phyloP scores from a whole-genome alignment of 1,140 invertebrate genomes.

The Trachelipus rathkii region DNA sequence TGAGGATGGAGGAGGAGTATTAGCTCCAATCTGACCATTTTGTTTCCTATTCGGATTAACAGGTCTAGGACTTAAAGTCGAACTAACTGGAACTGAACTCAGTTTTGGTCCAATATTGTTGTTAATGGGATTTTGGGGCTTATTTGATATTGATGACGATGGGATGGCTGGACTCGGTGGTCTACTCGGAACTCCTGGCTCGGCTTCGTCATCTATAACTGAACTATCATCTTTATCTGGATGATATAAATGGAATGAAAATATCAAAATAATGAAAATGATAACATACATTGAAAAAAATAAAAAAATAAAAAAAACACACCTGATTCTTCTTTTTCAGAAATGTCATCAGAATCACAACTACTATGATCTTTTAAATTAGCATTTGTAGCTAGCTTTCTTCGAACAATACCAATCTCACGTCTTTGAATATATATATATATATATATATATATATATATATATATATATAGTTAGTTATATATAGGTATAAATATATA shows the following conservation, averaged over 20 bases:
- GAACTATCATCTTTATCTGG: constrained; percentile 38
- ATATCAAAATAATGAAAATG: neutral
- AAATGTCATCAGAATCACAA: constrained; percentile 37
- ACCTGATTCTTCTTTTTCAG: constrained; percentile 39
- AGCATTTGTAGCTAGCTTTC: constrained; percentile 50
- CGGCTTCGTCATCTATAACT: constrained; percentile 38
- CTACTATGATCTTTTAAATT: constrained; percentile 26
- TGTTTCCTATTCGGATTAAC: neutral
- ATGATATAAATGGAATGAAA: neutral
- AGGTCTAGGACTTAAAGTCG: constrained; percentile 16
- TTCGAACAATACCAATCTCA: constrained; percentile 52
- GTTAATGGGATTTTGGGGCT: neutral
- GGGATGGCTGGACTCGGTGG: constrained; percentile 31
- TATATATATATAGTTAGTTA: too few relatives aligned
- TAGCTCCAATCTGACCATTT: neutral
- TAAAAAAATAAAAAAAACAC: neutral
- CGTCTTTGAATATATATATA: constrained; percentile 27
- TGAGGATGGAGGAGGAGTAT: neutral
- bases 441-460: too few relatives aligned
- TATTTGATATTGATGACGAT: neutral
- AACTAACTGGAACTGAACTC: neutral
- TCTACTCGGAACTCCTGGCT: constrained; percentile 33
- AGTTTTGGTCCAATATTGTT: neutral
- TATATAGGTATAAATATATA: too few relatives aligned
- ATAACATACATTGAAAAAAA: neutral